phyloP scores from a whole-genome alignment of 2,888 invertebrate genomes.

The Micoletzkya japonica region DNA sequence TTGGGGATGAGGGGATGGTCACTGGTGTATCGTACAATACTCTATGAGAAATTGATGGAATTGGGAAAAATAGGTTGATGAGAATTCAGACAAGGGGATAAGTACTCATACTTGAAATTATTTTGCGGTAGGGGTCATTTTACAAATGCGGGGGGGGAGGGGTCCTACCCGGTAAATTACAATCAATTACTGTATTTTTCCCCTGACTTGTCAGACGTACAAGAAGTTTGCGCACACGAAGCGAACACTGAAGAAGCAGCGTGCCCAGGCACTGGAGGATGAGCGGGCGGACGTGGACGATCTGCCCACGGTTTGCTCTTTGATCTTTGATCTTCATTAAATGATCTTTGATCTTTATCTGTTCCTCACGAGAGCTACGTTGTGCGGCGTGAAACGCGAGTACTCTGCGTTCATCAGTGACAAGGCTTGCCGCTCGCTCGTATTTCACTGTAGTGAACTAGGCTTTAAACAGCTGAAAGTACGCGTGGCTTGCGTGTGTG shows the following conservation, averaged over 20 bases:
- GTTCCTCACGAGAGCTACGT: neutral
- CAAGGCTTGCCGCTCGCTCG: no score
- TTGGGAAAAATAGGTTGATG: neutral
- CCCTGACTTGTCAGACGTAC: slow-evolving; percentile 46
- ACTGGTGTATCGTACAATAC: neutral
- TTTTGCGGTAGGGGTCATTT: neutral
- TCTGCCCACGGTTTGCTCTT: slow-evolving; percentile 22
- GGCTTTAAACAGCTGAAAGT: no score
- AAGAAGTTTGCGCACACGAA: slow-evolving; percentile 54
- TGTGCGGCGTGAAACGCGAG: no score
- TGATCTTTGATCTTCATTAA: neutral
- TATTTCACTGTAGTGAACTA: no score
- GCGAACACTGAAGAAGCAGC: slow-evolving; percentile 42
- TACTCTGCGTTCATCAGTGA: no score
- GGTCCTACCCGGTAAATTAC: no score
- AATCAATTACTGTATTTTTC: no score
- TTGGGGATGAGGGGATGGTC: neutral
- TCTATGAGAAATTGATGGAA: neutral
- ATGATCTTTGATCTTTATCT: no score
- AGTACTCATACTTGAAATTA: no score
- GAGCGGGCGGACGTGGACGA: slow-evolving; percentile 27
- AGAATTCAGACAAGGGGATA: no score
- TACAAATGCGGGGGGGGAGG: neutral
- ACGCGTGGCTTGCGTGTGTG: no score
- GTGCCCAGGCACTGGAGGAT: slow-evolving; percentile 19